Evolutionary conservation across 1,140 invertebrate species (phyloP).

Genomic region (Sycophaga agraensis): DNA sequence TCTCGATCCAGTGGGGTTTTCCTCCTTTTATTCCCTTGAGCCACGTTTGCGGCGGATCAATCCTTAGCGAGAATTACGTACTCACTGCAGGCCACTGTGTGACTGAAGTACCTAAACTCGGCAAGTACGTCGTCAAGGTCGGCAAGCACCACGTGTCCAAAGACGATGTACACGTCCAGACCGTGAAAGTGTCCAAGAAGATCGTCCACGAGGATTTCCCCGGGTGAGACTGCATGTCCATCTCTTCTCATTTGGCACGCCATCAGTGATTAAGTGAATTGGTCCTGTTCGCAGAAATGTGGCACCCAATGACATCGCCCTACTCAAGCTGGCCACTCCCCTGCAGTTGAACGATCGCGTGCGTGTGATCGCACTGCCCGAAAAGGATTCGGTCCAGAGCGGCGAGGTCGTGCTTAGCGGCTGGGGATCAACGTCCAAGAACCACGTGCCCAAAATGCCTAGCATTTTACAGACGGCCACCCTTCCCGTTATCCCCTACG

Average conservation of each 20-base stretch:
- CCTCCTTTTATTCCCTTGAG: background rate
- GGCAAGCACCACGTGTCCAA: background rate
- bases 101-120: background rate
- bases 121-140: background rate
- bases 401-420: conserved; percentile 47
- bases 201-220: conserved; percentile 56
- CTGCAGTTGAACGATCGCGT: conserved; percentile 60
- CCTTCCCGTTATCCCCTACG: conserved; percentile 43
- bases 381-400: conserved; percentile 24
- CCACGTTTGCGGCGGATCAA: conserved; percentile 32
- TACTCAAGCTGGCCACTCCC: conserved; percentile 60
- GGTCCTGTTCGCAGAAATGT: too few species aligned
- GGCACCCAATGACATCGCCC: conserved; percentile 60
- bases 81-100: conserved; percentile 60
- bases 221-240: too few species aligned
- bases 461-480: conserved; percentile 37
- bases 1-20: conserved; percentile 38
- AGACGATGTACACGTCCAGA: conserved; percentile 53
- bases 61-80: conserved; percentile 52
- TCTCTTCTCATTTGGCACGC: too few species aligned
- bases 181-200: conserved; percentile 41
- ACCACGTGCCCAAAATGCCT: conserved; percentile 21
- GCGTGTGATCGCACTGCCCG: conserved; percentile 55
- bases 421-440: conserved; percentile 54
- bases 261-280: too few species aligned